Base-by-base conservation (phyloP, 2,113 vertebrate genomes). In the Antechinus flavipes region DNA sequence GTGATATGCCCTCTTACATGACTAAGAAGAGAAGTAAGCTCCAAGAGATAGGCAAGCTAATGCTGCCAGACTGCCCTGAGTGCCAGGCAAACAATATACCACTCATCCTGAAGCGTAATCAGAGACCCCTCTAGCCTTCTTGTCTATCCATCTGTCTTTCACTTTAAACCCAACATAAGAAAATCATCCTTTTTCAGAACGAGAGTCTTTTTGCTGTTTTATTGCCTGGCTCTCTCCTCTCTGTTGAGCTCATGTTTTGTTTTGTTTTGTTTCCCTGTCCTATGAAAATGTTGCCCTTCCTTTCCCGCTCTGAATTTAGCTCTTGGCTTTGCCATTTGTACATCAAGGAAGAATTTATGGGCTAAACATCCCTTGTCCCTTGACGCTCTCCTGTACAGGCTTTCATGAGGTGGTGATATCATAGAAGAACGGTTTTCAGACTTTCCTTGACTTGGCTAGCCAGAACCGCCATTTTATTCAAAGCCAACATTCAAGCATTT, bases 1-100 rank as follows among this genome's bases (percentile, higher is more conserved):
- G 30, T 92, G 91, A 94, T 54, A 35, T 95, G 93, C 35, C 94
- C 52, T 97, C 95, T 96, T 25, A 93, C 8, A 54, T 47, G 93
- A 94, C 92, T 47, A 54, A 89, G 10, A 26, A 47, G 91, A 94
- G 56, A 93, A 68, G 8, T 97, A 30, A 56, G 76, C 50, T 92
- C 46, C 27, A 11, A n/a, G 68, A 89, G 55, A 84, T n/a, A 46
- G n/a, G 89, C 89, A 95, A 52, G 8, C 27, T 2, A 14, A 26
- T 16, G 26, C 49, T 25, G 52, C 27, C 93, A 96, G 89, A 68
- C 24, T 56, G 19, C 61, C 0, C 8, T 26, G 8, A 90, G 47
- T 76, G 35, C 26, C 26, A 54, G n/a, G 24, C 0, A 0, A 8
- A 30, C 55, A 91, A 91, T 10, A 1, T 56, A 91, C 90, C 91